Evolutionary conservation across 1,140 invertebrate genomes (phyloP).

Genomic region (Penaeus chinensis): DNA sequence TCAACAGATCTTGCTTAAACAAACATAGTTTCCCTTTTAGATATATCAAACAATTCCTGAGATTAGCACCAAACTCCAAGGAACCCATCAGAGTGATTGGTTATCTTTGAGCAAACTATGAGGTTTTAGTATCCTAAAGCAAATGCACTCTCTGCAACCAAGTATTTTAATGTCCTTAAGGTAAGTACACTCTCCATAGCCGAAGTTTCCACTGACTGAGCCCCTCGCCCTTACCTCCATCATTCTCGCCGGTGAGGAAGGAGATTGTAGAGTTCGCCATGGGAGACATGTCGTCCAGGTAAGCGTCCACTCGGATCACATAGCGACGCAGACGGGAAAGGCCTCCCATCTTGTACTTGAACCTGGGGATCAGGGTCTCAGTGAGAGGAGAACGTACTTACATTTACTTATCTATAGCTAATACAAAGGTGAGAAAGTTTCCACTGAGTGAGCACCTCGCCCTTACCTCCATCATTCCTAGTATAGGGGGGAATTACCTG

Average conservation of each 20-base stretch:
- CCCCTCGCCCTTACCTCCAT: slow-evolving; percentile 10
- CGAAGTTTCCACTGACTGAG: neutral
- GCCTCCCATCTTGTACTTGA: slow-evolving; percentile 20
- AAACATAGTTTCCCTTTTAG: too few species aligned
- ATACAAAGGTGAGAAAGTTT: too few species aligned
- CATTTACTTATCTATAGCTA: too few species aligned
- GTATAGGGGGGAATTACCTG: too few species aligned
- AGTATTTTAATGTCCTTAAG: neutral
- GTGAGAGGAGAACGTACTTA: too few species aligned
- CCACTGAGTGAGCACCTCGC: too few species aligned
- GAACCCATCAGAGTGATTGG: too few species aligned
- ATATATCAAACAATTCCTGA: too few species aligned
- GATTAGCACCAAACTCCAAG: too few species aligned
- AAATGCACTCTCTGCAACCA: neutral
- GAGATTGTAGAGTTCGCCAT: neutral
- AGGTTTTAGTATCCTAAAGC: neutral
- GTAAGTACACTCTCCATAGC: neutral
- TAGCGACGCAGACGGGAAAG: slow-evolving; percentile 26
- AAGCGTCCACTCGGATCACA: neutral
- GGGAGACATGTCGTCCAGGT: neutral
- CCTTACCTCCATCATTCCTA: too few species aligned
- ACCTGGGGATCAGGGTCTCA: neutral
- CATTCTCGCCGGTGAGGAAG: slow-evolving; percentile 14
- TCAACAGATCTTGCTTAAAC: too few species aligned
- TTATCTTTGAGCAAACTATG: neutral